Percentiles rank a stretch among this genome's conserved stretches.
These are phyloP conservation scores for Halcyon leucocephala DNA, from an alignment of 2,797 vertebrate genomes.

Conservation along the genomic window DNA sequence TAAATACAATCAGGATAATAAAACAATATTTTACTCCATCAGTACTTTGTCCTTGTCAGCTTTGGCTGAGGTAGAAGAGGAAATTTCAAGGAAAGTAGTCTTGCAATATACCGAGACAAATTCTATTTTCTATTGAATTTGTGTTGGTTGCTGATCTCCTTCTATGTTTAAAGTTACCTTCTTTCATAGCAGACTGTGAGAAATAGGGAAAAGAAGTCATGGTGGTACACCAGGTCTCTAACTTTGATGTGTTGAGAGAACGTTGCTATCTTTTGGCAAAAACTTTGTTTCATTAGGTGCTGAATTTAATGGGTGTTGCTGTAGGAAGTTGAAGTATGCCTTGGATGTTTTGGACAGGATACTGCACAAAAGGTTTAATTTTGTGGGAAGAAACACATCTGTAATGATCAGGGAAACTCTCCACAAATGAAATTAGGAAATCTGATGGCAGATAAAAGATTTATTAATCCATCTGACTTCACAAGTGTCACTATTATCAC, in stretches of 20 bases:
- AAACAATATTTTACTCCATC: background rate
- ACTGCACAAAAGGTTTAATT: background rate
- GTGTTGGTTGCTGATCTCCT: fast-evolving
- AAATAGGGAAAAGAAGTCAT: background rate
- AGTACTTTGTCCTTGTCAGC: background rate
- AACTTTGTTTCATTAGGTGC: background rate
- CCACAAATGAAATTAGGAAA: background rate
- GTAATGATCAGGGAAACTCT: background rate
- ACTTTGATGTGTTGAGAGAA: background rate
- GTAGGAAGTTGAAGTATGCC: background rate
- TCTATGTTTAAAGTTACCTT: background rate
- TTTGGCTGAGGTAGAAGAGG: background rate
- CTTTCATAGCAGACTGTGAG: background rate
- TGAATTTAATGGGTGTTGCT: background rate
- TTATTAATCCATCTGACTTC: background rate
- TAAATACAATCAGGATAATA: background rate
- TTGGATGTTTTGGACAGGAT: background rate
- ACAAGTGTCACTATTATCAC: background rate
- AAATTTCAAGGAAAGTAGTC: background rate
- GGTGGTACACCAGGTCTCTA: background rate
- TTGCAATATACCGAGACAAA: background rate
- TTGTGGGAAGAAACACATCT: fast-evolving
- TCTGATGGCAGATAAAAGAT: background rate
- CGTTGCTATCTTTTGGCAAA: background rate
- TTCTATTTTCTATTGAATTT: background rate